phyloP scores from a whole-genome alignment of 2,797 vertebrate species.

The Melanogrammus aeglefinus region DNA sequence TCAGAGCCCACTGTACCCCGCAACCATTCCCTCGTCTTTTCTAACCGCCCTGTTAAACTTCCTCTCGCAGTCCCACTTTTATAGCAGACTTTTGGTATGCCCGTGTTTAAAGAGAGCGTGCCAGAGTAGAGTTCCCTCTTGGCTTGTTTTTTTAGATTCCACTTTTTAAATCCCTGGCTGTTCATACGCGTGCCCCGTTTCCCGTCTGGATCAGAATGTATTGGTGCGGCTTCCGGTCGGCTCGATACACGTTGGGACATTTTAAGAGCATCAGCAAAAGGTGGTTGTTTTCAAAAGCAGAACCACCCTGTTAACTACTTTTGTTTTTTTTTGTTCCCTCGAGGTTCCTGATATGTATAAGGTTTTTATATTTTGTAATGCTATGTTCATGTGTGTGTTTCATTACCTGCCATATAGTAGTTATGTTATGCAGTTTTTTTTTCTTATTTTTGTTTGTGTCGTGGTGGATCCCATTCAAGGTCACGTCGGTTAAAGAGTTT shows the following conservation, averaged over 20 bases:
- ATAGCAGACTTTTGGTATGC: neutral
- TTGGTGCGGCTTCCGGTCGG: neutral
- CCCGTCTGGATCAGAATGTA: neutral
- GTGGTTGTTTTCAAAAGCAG: neutral
- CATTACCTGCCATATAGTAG: neutral
- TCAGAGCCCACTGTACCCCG: conserved; percentile 11
- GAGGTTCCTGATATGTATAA: conserved; percentile 1
- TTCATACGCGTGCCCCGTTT: neutral
- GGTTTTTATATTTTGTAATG: conserved; percentile 2
- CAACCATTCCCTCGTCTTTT: neutral
- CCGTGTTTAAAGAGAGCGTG: neutral
- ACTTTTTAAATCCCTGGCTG: neutral
- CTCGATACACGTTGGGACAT: neutral
- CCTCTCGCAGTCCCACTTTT: neutral
- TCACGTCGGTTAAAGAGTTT: neutral
- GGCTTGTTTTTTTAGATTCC: neutral
- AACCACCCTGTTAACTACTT: neutral
- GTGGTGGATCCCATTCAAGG: neutral
- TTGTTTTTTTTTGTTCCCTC: neutral
- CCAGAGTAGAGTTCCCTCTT: neutral
- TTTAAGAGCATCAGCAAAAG: neutral
- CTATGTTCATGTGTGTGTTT: neutral
- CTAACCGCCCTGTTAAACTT: conserved; percentile 1
- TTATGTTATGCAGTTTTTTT: neutral
- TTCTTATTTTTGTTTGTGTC: neutral